phyloP scores from a whole-genome alignment of 2,888 invertebrate species.

The Netelia virgata region DNA sequence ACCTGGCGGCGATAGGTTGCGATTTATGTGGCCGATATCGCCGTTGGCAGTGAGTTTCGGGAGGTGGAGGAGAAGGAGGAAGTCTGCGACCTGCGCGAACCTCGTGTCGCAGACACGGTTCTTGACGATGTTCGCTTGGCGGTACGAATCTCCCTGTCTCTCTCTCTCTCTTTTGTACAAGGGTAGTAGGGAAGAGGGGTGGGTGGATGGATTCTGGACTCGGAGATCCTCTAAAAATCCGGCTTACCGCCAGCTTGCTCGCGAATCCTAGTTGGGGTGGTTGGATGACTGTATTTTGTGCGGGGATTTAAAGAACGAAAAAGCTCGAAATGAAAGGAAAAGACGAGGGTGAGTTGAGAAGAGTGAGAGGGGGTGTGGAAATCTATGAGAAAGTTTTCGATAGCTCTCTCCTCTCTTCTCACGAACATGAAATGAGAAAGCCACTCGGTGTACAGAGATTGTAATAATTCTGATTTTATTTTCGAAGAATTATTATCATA shows the following conservation, averaged over 20 bases:
- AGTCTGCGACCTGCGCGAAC: constrained; percentile 50
- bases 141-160: constrained; percentile 44
- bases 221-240: constrained; percentile 55
- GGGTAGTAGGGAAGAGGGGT: background rate
- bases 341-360: background rate
- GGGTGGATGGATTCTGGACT: background rate
- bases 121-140: constrained; percentile 60
- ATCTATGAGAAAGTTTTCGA: constrained; percentile 50
- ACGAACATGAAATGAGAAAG: constrained; percentile 37
- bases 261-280: constrained; percentile 25
- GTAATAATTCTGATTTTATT: no score
- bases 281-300: background rate
- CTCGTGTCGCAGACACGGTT: constrained; percentile 43
- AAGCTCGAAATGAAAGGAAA: constrained; percentile 37
- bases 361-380: constrained; percentile 29
- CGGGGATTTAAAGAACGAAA: constrained; percentile 14
- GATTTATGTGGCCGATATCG: constrained; percentile 69
- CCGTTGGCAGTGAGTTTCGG: constrained; percentile 27
- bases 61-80: background rate
- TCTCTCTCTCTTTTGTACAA: background rate
- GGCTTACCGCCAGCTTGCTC: constrained; percentile 59
- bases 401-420: constrained; percentile 20
- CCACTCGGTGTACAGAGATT: constrained; percentile 42
- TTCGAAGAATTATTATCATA: no score
- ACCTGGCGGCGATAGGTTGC: constrained; percentile 76